Base-by-base conservation (phyloP, 2,797 vertebrate genomes). In the Acanthurus tractus region DNA sequence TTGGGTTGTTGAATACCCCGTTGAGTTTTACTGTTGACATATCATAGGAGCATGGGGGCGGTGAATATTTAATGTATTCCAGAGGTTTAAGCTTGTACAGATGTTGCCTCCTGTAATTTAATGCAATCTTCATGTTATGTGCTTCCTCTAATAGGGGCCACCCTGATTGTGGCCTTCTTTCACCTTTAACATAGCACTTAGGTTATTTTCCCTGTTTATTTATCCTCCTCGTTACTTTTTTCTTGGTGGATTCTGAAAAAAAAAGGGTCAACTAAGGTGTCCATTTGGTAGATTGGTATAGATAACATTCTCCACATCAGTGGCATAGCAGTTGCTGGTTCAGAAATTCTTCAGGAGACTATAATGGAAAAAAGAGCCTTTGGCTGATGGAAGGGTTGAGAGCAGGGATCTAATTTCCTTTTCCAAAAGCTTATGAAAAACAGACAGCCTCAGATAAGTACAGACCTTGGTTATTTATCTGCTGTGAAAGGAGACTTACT, bases 361-460 rank as follows among this genome's bases (percentile, higher is more conserved):
- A 88, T 91, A 76, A 78, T 88, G 89, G 84, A 91, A 91, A 92
- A 92, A 90, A 86, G 65, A 83, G 78, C 70, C 62, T 73, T 85
- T 90, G 88, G 91, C 87, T 86, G 86, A 84, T 86, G 71, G 74
- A 81, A 82, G 59, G 78, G 78, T 85, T 76, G 70, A 71, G 71
- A 88, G 88, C 50, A 14, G 68, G 83, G 88, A 92, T 94, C 86
- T 90, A 89, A 94, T 95, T 94, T 94, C 92, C 92, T 92, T 92
- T 91, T 89, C 88, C 88, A 93, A 93, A 93, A 85, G 84, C 89
- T 94, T 89, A 95, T 93, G 92, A 92, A 93, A 95, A 95, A 90
- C 94, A 95, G 94, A 93, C 91, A 34, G 77, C 85, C 84, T 86
- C 69, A 89, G 89, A 93, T 89, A 91, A 93, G 87, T 93, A 85